phyloP scores from a whole-genome alignment of 2,888 invertebrate genomes.

The Antitype chi region DNA sequence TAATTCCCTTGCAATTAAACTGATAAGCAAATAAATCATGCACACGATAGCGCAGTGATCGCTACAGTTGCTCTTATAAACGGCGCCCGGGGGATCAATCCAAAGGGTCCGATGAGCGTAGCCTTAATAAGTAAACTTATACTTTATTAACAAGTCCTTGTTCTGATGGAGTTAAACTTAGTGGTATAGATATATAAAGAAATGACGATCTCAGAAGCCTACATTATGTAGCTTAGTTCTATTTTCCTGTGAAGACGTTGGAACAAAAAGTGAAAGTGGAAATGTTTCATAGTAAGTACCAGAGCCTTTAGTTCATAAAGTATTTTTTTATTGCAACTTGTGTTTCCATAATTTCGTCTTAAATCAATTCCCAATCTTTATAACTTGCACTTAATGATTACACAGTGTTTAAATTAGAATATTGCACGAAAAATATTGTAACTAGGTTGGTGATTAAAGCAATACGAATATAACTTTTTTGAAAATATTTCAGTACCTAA shows the following conservation, averaged over 20 bases:
- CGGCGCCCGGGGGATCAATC: conserved; percentile 49
- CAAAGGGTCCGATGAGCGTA: conserved; percentile 31
- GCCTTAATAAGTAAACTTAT: conserved; percentile 19
- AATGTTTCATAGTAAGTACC: neutral
- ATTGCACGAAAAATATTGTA: neutral
- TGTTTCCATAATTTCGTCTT: neutral
- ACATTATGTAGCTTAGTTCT: neutral
- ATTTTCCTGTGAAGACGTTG: neutral
- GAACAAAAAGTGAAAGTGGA: neutral
- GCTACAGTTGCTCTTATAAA: conserved; percentile 40
- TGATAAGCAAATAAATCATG: conserved; percentile 54
- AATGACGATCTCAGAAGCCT: neutral
- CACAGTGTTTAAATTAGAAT: neutral
- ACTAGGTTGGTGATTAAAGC: neutral
- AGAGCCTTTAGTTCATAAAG: neutral
- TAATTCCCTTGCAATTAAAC: conserved; percentile 16
- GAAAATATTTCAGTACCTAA: neutral
- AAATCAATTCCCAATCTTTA: neutral
- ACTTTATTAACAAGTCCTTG: conserved; percentile 1
- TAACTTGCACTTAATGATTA: neutral
- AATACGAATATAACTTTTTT: neutral
- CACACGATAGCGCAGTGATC: conserved; percentile 44
- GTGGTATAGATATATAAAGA: neutral
- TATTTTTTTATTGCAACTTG: neutral
- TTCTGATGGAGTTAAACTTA: neutral